These are phyloP conservation scores for Rhagoletis pomonella DNA, from an alignment of 1,140 invertebrate species.

Conservation along the genomic window DNA sequence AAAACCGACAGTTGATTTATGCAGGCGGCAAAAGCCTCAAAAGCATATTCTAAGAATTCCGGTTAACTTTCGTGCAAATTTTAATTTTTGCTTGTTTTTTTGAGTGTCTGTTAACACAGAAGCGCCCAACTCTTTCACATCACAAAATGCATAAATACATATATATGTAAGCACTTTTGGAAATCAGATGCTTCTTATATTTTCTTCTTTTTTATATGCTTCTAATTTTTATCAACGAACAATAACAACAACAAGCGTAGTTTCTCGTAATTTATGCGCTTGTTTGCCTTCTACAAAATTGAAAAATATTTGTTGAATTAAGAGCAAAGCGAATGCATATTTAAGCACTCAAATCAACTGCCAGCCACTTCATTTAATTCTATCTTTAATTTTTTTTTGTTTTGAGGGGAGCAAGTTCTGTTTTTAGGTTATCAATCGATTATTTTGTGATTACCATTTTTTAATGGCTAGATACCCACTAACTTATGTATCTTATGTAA, in stretches of 20 bases:
- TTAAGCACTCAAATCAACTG: background rate
- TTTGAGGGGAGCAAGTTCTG: background rate
- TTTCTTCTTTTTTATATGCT: background rate
- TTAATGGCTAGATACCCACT: background rate
- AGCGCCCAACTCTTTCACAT: background rate
- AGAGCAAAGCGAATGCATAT: slow-evolving; percentile 5
- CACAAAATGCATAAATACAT: background rate
- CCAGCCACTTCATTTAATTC: too few species aligned
- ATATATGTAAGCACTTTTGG: background rate
- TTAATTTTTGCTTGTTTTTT: background rate
- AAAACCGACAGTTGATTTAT: slow-evolving; percentile 13
- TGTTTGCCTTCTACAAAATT: slow-evolving; percentile 27
- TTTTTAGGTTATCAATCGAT: slow-evolving; percentile 32
- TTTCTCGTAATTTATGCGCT: slow-evolving; percentile 22
- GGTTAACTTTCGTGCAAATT: slow-evolving; percentile 25
- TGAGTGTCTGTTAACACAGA: background rate
- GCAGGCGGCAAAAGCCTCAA: slow-evolving; percentile 26
- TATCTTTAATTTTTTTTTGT: too few species aligned
- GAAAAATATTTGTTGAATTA: background rate
- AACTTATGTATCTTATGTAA: background rate
- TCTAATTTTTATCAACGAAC: background rate
- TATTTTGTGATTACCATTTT: background rate
- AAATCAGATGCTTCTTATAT: background rate
- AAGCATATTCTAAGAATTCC: slow-evolving; percentile 31
- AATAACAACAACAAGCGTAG: background rate